Base-by-base conservation (phyloP, 2,888 invertebrate species). In the Limnephilus auricula region DNA sequence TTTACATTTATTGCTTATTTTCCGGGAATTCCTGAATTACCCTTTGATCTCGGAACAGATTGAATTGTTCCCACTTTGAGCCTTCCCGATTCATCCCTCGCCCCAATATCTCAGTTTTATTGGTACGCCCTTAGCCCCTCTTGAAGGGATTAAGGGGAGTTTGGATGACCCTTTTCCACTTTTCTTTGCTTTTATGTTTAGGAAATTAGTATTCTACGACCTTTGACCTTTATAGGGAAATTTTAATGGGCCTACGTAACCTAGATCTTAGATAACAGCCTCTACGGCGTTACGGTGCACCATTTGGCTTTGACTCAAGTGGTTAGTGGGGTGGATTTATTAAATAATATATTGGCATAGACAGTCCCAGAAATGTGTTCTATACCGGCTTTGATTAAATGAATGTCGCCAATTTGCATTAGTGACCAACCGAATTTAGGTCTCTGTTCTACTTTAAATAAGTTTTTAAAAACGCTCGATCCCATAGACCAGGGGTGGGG, bases 11-110 rank as follows among this genome's bases (percentile, higher is more conserved):
- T 65, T 9, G 9, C 6, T n/a, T 65, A 25, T 25, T 65, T 65
- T 9, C 65, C 65, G n/a, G 25, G 34, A 32, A 82, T 82, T 15
- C 34, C 0, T 18, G 32, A 25, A 32, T 25, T 37, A 37, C 34
- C 82, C 82, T 82, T 82, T 34, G 82, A 82, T 82, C 34, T 18
- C 25, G 34, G 25, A 82, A 82, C 82, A 82, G 37, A 82, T 82
- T 34, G 82, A 82, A 82, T 34, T 18, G 37, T 82, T 34, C 34
- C 34, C 82, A n/a, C 34, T 37, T 32, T 32, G 32, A 82, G 82
- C 10, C 82, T 15, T 32, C 32, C 82, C 82, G 3, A 82, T 82
- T 37, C 32, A 37, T 25, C 34, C 31, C 82, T 34, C 45, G 15
- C 34, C 82, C 4, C 82, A 25, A 25, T 31, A 13, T 32, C 34